A percentile compares a stretch with the other conserved stretches of the same genome.
phyloP scores from a whole-genome alignment of 2,888 invertebrate species.

The Ypsolopha sequella region DNA sequence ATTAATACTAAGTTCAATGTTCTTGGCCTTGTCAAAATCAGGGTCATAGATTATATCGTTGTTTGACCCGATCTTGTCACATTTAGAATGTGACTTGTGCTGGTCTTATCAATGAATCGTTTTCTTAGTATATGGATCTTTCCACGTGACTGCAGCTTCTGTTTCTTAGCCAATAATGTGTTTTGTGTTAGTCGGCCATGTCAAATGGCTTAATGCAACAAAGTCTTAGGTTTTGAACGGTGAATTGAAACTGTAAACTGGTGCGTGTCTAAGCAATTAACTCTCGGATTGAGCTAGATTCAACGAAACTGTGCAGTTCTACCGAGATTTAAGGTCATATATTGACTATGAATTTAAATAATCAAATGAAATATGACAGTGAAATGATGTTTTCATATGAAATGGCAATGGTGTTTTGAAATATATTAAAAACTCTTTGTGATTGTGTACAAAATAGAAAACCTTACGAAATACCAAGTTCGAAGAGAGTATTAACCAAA shows the following conservation, averaged over 20 bases:
- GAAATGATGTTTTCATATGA: too few species aligned
- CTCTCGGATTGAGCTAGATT: neutral
- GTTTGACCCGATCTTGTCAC: constrained; percentile 22
- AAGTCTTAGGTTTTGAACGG: neutral
- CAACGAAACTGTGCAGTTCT: too few species aligned
- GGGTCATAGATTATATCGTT: constrained; percentile 22
- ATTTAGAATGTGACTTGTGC: constrained; percentile 2
- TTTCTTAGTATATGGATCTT: constrained; percentile 20
- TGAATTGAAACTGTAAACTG: neutral
- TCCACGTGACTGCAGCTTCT: constrained; percentile 11
- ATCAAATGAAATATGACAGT: too few species aligned
- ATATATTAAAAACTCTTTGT: too few species aligned
- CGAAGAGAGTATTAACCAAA: too few species aligned
- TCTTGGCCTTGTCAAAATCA: constrained; percentile 18
- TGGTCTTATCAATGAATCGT: constrained; percentile 24
- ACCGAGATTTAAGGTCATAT: neutral
- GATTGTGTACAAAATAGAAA: too few species aligned
- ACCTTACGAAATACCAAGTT: too few species aligned
- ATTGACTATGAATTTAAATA: too few species aligned
- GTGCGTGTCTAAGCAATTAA: constrained; percentile 1
- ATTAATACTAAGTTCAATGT: constrained; percentile 6
- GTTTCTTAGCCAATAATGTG: neutral
- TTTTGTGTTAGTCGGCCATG: neutral
- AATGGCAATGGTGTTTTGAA: too few species aligned
- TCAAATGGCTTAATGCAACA: neutral